Evolutionary conservation across 2,888 invertebrate species (phyloP).

Genomic region (Athalia circularis): DNA sequence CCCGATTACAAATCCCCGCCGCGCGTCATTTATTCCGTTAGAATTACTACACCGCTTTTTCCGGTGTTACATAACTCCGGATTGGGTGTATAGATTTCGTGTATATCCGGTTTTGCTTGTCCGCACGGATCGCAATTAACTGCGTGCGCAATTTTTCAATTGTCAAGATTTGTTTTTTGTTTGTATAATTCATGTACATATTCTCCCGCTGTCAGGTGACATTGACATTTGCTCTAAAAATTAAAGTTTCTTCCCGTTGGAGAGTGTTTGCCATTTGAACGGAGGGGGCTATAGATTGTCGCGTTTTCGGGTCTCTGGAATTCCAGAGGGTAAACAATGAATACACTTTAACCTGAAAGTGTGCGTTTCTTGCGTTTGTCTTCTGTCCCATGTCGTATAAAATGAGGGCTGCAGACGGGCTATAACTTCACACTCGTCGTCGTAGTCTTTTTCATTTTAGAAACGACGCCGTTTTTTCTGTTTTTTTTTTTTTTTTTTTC

Average conservation of each 20-base stretch:
- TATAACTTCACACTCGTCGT: neutral
- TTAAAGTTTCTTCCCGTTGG: neutral
- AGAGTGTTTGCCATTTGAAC: neutral
- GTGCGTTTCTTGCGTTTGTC: neutral
- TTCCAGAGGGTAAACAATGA: neutral
- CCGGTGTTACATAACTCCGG: too few relatives aligned
- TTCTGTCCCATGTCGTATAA: neutral
- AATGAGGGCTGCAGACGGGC: neutral
- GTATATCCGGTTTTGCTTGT: too few relatives aligned
- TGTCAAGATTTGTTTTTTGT: too few relatives aligned
- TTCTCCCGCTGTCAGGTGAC: too few relatives aligned
- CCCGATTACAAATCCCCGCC: neutral
- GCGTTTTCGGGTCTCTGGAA: neutral
- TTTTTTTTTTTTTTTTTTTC: neutral
- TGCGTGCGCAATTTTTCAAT: too few relatives aligned
- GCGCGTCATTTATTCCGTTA: neutral
- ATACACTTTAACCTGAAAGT: neutral
- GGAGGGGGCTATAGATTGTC: neutral
- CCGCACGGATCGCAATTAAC: too few relatives aligned
- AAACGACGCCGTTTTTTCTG: neutral
- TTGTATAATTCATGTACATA: too few relatives aligned
- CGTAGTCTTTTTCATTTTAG: neutral
- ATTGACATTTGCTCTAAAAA: neutral
- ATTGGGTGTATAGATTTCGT: too few relatives aligned
- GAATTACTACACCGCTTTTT: neutral